phyloP scores from a whole-genome alignment of 2,113 vertebrate genomes.

The Eulemur rufifrons region DNA sequence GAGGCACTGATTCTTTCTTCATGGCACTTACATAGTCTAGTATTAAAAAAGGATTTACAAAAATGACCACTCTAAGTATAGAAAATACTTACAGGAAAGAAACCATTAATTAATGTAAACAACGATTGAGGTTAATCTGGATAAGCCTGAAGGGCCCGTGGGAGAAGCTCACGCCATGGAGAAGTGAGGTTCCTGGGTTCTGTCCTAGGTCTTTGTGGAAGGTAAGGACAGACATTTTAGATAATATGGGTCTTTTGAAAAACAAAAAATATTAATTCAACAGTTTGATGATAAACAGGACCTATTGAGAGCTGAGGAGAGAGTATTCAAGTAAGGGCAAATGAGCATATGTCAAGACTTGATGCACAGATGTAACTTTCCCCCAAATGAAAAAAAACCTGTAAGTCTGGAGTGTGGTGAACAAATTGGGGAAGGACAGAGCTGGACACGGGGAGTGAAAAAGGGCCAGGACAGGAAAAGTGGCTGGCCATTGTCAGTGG shows the following conservation, averaged over 20 bases:
- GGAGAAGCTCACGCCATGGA: background rate
- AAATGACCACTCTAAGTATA: background rate
- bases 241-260: background rate
- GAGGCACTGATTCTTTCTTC: background rate
- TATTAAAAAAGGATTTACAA: background rate
- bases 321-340: background rate
- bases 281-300: background rate
- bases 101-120: background rate
- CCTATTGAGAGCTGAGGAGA: background rate
- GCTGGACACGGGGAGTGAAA: background rate
- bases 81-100: background rate
- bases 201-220: background rate
- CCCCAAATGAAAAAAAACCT: background rate
- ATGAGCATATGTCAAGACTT: background rate
- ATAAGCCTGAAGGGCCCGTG: background rate
- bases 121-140: background rate
- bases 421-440: background rate
- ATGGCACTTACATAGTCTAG: background rate
- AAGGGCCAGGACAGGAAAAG: background rate
- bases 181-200: background rate
- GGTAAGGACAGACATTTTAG: background rate
- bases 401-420: background rate
- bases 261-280: background rate
- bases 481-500: background rate
- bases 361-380: background rate